Conservation (phyloP, 2,113 vertebrate species). For the Melanostigma gelatinosum region DNA sequence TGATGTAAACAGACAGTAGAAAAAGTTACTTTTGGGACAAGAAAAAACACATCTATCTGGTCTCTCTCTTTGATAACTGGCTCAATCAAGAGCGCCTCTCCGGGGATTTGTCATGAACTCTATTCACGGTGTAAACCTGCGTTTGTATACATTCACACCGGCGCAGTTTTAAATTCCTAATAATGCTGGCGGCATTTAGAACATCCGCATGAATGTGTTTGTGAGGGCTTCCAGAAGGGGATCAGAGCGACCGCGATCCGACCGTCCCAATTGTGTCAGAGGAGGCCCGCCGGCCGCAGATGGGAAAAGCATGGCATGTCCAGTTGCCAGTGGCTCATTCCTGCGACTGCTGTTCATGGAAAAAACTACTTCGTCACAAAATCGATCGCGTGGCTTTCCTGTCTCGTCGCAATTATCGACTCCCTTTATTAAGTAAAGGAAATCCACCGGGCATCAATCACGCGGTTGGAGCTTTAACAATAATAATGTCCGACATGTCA, state of each 20-base stretch:
- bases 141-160: conserved; percentile 30
- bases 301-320: conserved; percentile 75
- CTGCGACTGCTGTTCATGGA: conserved; percentile 62
- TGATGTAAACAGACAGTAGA: conserved; percentile 69
- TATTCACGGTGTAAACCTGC: conserved; percentile 6
- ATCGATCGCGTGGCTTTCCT: conserved; percentile 60
- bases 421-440: conserved; percentile 56
- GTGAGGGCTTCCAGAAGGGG: conserved; percentile 56
- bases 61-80: conserved; percentile 20
- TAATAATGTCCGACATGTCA: conserved; percentile 62
- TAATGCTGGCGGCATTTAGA: conserved; percentile 15
- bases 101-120: background rate
- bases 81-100: conserved; percentile 26
- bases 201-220: conserved; percentile 30
- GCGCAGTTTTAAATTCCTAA: background rate
- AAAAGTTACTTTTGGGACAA: conserved; percentile 28
- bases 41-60: conserved; percentile 34
- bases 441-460: conserved; percentile 64
- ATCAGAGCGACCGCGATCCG: conserved; percentile 40
- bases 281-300: conserved; percentile 49
- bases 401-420: conserved; percentile 57
- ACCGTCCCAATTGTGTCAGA: conserved; percentile 66
- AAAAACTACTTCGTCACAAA: conserved; percentile 53
- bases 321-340: conserved; percentile 59
- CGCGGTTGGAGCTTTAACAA: conserved; percentile 58